Percentiles rank a stretch among this genome's conserved stretches.
These are phyloP conservation scores for Dioctria linearis DNA, from an alignment of 2,888 invertebrate genomes.

Conservation along the genomic window DNA sequence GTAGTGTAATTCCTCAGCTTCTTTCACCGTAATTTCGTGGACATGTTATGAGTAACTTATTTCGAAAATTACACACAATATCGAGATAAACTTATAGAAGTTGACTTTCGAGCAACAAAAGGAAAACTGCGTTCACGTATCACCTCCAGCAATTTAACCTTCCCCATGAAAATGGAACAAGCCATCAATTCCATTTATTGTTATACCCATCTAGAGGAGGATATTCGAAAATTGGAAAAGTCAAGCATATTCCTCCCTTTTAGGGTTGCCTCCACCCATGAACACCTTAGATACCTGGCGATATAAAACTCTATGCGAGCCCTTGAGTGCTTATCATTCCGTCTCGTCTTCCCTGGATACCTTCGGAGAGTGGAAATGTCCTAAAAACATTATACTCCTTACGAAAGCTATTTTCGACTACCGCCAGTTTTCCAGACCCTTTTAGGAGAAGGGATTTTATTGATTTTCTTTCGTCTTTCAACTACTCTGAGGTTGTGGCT, in stretches of 20 bases:
- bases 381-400: conserved; percentile 53
- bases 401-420: conserved; percentile 51
- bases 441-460: conserved; percentile 14
- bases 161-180: conserved; percentile 52
- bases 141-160: conserved; percentile 54
- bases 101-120: neutral
- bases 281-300: conserved; percentile 43
- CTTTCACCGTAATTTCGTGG: too few species aligned
- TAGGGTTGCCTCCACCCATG: conserved; percentile 8
- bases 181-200: conserved; percentile 58
- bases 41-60: too few species aligned
- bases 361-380: conserved; percentile 53
- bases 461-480: conserved; percentile 36
- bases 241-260: conserved; percentile 56
- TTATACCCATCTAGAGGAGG: conserved; percentile 57
- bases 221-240: conserved; percentile 59
- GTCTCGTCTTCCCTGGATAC: conserved; percentile 42
- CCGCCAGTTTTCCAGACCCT: conserved; percentile 23
- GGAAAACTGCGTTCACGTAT: conserved; percentile 4
- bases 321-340: conserved; percentile 54
- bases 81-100: neutral
- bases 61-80: too few species aligned
- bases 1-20: too few species aligned
- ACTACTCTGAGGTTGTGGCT: conserved; percentile 39
- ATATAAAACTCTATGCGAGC: conserved; percentile 50